Conservation (phyloP, 2,797 vertebrate species). For the Enteromius paludinosus region DNA sequence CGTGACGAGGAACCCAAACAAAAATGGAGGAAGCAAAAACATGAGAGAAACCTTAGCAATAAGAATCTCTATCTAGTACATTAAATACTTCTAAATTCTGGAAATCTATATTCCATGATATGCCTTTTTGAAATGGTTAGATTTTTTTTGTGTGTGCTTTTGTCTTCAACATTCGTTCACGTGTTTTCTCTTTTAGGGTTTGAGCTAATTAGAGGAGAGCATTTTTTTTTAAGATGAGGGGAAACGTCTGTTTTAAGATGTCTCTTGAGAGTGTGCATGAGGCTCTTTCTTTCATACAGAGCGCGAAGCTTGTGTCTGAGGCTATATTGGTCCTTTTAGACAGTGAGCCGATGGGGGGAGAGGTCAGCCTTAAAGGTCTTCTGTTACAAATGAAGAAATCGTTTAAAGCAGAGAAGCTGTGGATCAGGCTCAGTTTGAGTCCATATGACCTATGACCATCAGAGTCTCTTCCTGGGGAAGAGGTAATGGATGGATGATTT, state of each 20-base stretch:
- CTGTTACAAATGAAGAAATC: slow-evolving; percentile 28
- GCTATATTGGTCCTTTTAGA: not conserved
- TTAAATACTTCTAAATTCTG: not conserved
- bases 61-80: not conserved
- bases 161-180: not conserved
- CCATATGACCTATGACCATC: slow-evolving; percentile 20
- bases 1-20: not conserved
- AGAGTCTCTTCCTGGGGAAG: slow-evolving; percentile 15
- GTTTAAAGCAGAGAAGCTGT: slow-evolving; percentile 24
- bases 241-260: not conserved
- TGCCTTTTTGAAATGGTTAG: not conserved
- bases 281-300: not conserved
- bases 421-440: slow-evolving; percentile 11
- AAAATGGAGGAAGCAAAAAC: not conserved
- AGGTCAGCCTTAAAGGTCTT: slow-evolving; percentile 20
- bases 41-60: not conserved
- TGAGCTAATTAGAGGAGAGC: not conserved
- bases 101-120: not conserved
- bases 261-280: not conserved
- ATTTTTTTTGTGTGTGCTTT: not conserved
- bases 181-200: not conserved
- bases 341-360: not conserved
- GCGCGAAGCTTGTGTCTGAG: not conserved
- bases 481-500: not conserved
- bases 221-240: not conserved